Conservation (phyloP, 2,888 invertebrate genomes). For the Xestobium rufovillosum region DNA sequence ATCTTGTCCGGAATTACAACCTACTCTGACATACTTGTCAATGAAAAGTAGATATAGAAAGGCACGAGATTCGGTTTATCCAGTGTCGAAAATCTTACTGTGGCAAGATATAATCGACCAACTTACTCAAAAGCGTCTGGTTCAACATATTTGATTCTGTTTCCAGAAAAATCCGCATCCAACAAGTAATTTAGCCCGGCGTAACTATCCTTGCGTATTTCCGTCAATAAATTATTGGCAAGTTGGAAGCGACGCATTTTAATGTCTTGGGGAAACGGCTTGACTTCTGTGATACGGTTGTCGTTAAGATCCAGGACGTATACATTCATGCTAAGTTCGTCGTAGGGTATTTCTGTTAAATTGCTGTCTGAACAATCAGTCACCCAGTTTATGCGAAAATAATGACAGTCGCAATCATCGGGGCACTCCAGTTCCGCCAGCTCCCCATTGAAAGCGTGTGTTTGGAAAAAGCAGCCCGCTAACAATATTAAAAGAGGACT, state of each 20-base stretch:
- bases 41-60: too few species aligned
- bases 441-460: constrained; percentile 50
- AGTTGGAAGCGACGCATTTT: constrained; percentile 63
- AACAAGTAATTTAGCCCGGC: constrained; percentile 58
- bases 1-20: too few species aligned
- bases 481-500: constrained; percentile 14
- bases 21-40: too few species aligned
- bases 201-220: constrained; percentile 55
- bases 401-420: constrained; percentile 68
- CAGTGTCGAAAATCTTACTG: too few species aligned
- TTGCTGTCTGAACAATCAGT: constrained; percentile 70
- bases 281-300: constrained; percentile 54
- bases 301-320: constrained; percentile 65
- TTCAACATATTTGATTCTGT: constrained; percentile 56
- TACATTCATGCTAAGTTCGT: constrained; percentile 61
- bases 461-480: constrained; percentile 15
- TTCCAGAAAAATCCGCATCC: constrained; percentile 62
- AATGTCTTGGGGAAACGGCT: constrained; percentile 58
- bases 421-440: constrained; percentile 62
- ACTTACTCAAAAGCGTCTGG: constrained; percentile 59
- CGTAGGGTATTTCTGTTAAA: constrained; percentile 59
- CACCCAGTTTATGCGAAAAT: constrained; percentile 69
- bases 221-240: constrained; percentile 57
- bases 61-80: too few species aligned
- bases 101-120: constrained; percentile 17